Evolutionary conservation across 2,113 vertebrate species (phyloP).

Genomic region (Ariopsis seemanni): DNA sequence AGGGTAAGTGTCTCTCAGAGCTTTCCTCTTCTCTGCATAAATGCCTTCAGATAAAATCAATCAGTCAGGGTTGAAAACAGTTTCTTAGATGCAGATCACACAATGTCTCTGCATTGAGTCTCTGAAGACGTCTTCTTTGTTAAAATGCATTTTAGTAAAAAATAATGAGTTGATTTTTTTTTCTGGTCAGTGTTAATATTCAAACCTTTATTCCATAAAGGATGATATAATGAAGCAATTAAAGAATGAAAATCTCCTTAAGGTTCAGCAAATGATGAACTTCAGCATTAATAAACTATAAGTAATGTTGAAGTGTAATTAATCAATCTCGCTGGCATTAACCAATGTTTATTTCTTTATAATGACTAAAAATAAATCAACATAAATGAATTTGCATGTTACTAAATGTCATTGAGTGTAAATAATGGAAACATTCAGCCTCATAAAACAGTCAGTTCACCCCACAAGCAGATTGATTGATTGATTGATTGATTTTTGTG

Average conservation of each 20-base stretch:
- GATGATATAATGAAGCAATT: background rate
- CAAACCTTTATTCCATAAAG: background rate
- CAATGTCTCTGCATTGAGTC: background rate
- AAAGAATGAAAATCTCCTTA: background rate
- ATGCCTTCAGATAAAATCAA: background rate
- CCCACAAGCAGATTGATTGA: background rate
- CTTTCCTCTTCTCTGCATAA: background rate
- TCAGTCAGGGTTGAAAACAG: background rate
- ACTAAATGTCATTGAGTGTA: background rate
- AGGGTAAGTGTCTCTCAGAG: slow-evolving; percentile 76
- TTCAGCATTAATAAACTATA: background rate
- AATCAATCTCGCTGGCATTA: background rate
- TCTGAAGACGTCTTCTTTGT: background rate
- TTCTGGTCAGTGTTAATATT: background rate
- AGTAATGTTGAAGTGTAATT: background rate
- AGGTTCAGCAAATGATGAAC: background rate
- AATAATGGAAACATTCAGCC: background rate
- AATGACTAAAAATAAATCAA: background rate
- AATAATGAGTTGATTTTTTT: background rate
- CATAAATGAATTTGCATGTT: background rate
- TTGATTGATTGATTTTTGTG: background rate
- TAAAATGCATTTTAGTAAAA: background rate
- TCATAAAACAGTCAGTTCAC: background rate
- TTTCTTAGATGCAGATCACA: background rate
- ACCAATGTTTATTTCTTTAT: background rate